Conservation (phyloP, 2,797 vertebrate species). For the Aldrovandia affinis region DNA sequence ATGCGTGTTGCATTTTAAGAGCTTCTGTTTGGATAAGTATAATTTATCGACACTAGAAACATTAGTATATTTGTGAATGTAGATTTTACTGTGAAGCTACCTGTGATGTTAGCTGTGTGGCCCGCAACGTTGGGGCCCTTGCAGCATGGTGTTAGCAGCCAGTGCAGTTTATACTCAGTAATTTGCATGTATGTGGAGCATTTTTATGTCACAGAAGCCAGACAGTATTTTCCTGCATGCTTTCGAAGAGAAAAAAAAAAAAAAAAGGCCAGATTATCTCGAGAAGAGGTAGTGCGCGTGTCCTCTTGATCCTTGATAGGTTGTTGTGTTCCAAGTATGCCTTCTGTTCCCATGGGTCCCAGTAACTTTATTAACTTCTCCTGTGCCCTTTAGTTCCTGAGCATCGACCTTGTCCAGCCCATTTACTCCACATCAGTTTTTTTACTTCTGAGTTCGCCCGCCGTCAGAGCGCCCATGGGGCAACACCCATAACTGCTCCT, state of each 20-base stretch:
- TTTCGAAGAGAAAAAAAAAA: constrained; percentile 67
- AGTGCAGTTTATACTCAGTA: constrained; percentile 86
- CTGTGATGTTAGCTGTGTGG: constrained; percentile 87
- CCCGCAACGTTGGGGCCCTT: constrained; percentile 79
- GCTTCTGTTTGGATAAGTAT: constrained; percentile 85
- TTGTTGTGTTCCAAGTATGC: constrained; percentile 82
- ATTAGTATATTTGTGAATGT: constrained; percentile 89
- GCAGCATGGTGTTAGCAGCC: constrained; percentile 86
- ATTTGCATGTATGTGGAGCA: constrained; percentile 90
- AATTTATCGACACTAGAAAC: constrained; percentile 90
- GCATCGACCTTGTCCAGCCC: constrained; percentile 85
- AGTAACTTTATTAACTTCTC: constrained; percentile 82
- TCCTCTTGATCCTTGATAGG: constrained; percentile 84
- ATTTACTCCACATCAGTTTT: constrained; percentile 84
- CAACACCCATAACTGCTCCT: constrained; percentile 82
- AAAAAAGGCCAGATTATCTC: constrained; percentile 77
- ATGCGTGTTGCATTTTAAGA: constrained; percentile 89
- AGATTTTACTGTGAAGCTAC: constrained; percentile 91
- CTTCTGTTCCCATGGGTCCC: constrained; percentile 81
- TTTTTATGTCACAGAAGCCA: constrained; percentile 87
- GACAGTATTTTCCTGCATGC: constrained; percentile 88
- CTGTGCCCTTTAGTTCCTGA: constrained; percentile 84
- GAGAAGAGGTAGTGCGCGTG: constrained; percentile 74
- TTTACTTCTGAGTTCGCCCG: constrained; percentile 85
- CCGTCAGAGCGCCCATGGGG: constrained; percentile 84